Base-by-base conservation (phyloP, 2,113 vertebrate species). In the Excalfactoria chinensis region DNA sequence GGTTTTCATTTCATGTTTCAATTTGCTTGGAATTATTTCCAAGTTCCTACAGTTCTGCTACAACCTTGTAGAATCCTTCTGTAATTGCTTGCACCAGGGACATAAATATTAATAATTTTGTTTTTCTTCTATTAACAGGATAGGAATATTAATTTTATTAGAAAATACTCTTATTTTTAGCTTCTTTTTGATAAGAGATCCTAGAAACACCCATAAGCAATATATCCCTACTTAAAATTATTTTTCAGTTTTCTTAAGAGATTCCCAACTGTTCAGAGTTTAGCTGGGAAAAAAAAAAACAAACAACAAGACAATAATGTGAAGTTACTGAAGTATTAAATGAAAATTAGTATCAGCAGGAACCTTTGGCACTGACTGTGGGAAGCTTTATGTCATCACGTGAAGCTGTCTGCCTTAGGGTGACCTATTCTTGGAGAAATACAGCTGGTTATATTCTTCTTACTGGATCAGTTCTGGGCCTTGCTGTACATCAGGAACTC, bases 361-460 rank as follows among this genome's bases (percentile, higher is more conserved):
- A 84, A 87, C 67, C 34, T 17, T 32, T 82, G 41, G 66, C 51
- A 79, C 19, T 1, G 1, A 3, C 43, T 67, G 28, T 4, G 6
- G 69, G 64, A 67, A 30, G 67, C 28, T 70, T 72, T 44, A 34
- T 86, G 55, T 68, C 55, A 77, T 44, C 34, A 67, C 10, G 30
- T 85, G 78, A 87, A 70, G 10, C 18, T 76, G 79, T 30, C 26
- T 83, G 68, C 59, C 63, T 89, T 37, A 69, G 15, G 30, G 18
- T 83, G 30, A 63, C 72, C 87, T 93, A 63, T 94, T 53, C 53
- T 84, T 51, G 49, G 73, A 87, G 71, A 82, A 69, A 67, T 84
- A 73, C 2, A 1, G 3, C 34, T 73, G 17, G 6, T 84, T 93
- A 28, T 25, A 46, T 35, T 75, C 25, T 90, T 84, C 53, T 23